Evolutionary conservation across 2,888 invertebrate species (phyloP).

Genomic region (Tachina fera): DNA sequence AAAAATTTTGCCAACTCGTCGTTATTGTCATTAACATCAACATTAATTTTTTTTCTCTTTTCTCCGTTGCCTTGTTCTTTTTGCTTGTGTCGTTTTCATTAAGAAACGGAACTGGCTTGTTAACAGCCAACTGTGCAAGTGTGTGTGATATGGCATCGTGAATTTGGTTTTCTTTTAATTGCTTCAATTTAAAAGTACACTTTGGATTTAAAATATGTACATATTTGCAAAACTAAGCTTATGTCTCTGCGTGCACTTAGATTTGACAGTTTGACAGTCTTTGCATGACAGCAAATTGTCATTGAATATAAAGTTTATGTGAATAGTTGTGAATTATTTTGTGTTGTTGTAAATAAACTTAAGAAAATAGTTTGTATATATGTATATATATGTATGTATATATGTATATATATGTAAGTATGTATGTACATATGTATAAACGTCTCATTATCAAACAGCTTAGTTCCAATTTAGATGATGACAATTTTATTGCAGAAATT

Average conservation of each 20-base stretch:
- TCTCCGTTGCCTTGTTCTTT: not conserved
- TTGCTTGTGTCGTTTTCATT: constrained; percentile 25
- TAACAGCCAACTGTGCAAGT: not conserved
- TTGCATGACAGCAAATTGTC: not conserved
- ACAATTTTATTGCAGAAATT: too few relatives aligned
- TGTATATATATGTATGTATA: too few relatives aligned
- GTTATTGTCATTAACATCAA: constrained; percentile 36
- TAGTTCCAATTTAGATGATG: too few relatives aligned
- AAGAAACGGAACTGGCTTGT: constrained; percentile 17
- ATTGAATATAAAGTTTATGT: too few relatives aligned
- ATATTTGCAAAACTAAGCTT: not conserved
- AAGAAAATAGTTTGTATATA: too few relatives aligned
- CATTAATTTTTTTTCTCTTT: not conserved
- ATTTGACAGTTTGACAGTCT: not conserved
- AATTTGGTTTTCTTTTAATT: constrained; percentile 3
- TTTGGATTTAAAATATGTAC: not conserved
- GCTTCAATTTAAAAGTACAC: not conserved
- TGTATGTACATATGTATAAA: too few relatives aligned
- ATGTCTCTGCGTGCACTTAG: not conserved
- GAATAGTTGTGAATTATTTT: too few relatives aligned
- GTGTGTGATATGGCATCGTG: constrained; percentile 1
- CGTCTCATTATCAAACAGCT: too few relatives aligned
- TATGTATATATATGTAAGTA: too few relatives aligned
- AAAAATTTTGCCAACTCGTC: constrained; percentile 51
- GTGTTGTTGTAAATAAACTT: too few relatives aligned